Evolutionary conservation across 2,888 invertebrate species (phyloP), one percentile per base, ranked within the genome.

Genomic region (Heteromyza rotundicornis): DNA sequence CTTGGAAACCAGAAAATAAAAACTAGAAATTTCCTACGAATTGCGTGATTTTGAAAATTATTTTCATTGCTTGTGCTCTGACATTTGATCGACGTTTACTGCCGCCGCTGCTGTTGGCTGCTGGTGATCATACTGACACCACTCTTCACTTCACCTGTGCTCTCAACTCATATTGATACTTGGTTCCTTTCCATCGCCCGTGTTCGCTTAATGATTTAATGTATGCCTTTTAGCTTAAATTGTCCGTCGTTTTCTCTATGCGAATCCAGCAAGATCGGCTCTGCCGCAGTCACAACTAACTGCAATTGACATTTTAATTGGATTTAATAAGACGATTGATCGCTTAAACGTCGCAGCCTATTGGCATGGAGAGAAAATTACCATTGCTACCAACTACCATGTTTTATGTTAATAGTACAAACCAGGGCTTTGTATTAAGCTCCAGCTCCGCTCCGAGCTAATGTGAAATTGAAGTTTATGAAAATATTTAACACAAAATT

Each of bases 51-150:
- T 17, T 5, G 5, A 20, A 17, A 17, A 47, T 20, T 17, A 47
- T 47, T 47, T 47, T 7, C 47, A 47, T 47, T 47, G 47, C 20
- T n/a, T 3, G 47, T 19, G 14, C 19, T 75, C 72, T 78, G 78
- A 77, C 79, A 77, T 70, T 78, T 78, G 78, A 78, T 79, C 69
- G 78, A 79, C 78, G 68, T 74, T 78, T 77, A 75, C 75, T 71
- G 79, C 70, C 75, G 75, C 79, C 77, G 77, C 76, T 57, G 79
- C 77, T 71, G 49, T 53, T 57, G n/a, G 57, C 53, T 60, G 63
- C 59, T 68, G 59, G 57, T 17, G 50, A 17, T 17, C 14, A 3
- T 40, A 14, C 40, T 40, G 40, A n/a, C n/a, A 14, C 3, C 40
- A n/a, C 40, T 40, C 7, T 32, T 5, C 12, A 12, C 12, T 32